Evolutionary conservation across 2,797 vertebrate genomes (phyloP).

Genomic region (Thripadectes ignobilis): DNA sequence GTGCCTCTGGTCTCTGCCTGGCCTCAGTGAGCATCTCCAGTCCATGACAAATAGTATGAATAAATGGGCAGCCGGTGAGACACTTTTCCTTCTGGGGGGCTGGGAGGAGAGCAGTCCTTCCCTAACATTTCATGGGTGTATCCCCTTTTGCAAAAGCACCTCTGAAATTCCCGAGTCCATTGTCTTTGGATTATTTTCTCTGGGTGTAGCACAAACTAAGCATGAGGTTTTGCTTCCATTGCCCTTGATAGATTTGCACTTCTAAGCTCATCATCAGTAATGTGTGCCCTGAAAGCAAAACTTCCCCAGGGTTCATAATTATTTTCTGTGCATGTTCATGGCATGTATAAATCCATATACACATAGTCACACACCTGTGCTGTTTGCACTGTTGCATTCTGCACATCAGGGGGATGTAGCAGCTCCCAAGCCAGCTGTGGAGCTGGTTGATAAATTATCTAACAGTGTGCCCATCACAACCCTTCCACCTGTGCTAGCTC

Average conservation of each 20-base stretch:
- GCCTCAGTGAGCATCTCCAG: fast-evolving
- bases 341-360: fast-evolving
- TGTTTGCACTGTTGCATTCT: neutral
- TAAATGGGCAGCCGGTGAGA: neutral
- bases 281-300: neutral
- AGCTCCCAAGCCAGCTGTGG: neutral
- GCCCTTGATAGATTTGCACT: neutral
- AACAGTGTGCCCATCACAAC: neutral
- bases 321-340: neutral
- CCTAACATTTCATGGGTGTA: neutral
- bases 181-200: neutral
- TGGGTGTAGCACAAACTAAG: neutral
- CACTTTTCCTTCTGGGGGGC: neutral
- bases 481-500: neutral
- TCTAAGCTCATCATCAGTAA: neutral
- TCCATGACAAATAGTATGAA: neutral
- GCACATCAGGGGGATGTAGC: fast-evolving
- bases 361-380: neutral
- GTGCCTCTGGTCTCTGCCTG: neutral
- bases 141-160: neutral
- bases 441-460: neutral
- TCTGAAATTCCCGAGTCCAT: neutral
- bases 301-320: neutral
- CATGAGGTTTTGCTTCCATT: neutral
- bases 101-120: neutral